A percentile compares a stretch with the other conserved stretches of the same genome.
phyloP scores from a whole-genome alignment of 2,888 invertebrate genomes.

The Myopa tessellatipennis region DNA sequence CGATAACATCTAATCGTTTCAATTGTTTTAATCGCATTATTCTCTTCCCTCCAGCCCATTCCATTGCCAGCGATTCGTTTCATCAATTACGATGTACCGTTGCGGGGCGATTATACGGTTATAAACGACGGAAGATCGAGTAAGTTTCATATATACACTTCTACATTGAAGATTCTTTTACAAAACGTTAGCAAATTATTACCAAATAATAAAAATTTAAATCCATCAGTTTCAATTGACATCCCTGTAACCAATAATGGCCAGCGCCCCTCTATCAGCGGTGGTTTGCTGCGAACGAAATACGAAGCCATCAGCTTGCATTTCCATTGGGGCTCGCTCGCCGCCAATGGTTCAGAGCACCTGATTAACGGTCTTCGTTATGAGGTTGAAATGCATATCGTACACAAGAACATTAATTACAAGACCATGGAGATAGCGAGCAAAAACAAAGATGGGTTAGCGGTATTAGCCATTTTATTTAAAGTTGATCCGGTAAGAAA shows the following conservation, averaged over 20 bases:
- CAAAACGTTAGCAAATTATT: neutral
- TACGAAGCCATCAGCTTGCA: conserved; percentile 57
- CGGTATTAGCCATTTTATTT: conserved; percentile 74
- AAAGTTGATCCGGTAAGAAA: conserved; percentile 59
- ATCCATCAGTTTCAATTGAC: conserved; percentile 51
- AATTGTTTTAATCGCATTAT: too few relatives aligned
- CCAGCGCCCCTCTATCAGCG: conserved; percentile 53
- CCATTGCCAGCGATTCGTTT: conserved; percentile 41
- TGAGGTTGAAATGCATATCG: conserved; percentile 75
- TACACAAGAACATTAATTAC: conserved; percentile 74
- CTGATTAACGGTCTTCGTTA: conserved; percentile 64
- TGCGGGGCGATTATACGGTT: conserved; percentile 72
- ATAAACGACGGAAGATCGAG: conserved; percentile 78
- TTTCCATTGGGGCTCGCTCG: conserved; percentile 80
- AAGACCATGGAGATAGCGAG: conserved; percentile 70
- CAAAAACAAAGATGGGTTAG: conserved; percentile 70
- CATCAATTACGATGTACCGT: conserved; percentile 72
- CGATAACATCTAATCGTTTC: too few relatives aligned
- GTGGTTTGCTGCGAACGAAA: conserved; percentile 50
- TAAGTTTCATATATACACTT: conserved; percentile 40
- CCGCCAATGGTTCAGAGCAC: conserved; percentile 74
- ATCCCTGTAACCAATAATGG: conserved; percentile 54
- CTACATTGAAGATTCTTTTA: neutral
- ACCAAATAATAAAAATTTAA: neutral
- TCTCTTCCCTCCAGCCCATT: too few relatives aligned